A percentile compares a stretch with the other conserved stretches of the same genome.
Conservation (phyloP, 2,113 vertebrate species). For the Puntigrus tetrazona region DNA sequence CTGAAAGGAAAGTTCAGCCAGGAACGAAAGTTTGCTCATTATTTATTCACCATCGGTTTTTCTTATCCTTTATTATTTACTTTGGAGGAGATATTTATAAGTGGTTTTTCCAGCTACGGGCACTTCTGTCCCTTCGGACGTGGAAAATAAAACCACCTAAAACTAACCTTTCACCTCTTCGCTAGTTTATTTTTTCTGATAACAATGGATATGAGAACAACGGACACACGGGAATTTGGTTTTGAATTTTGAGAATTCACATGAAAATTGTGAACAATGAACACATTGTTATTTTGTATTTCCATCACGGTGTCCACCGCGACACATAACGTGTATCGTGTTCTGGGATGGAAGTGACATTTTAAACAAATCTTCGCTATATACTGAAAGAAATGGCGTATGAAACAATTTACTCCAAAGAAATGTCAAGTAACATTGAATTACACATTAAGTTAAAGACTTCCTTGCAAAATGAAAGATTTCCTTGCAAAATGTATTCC, state of each 20-base stretch:
- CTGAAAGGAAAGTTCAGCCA: neutral
- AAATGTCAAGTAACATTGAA: too few relatives aligned
- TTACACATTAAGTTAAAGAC: neutral
- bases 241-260: too few relatives aligned
- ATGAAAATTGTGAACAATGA: too few relatives aligned
- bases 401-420: too few relatives aligned
- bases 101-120: neutral
- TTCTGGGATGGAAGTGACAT: neutral
- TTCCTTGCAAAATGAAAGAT: too few relatives aligned
- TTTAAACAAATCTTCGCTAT: neutral
- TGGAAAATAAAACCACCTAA: neutral
- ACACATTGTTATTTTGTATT: too few relatives aligned
- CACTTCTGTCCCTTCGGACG: neutral
- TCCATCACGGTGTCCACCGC: neutral
- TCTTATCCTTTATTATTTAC: neutral
- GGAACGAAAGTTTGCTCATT: neutral
- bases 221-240: neutral
- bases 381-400: too few relatives aligned
- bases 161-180: neutral
- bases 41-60: neutral
- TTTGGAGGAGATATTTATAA: neutral
- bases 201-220: neutral
- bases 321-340: too few relatives aligned
- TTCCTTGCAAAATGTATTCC: too few relatives aligned
- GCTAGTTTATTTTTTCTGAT: neutral